Evolutionary conservation across 2,797 vertebrate species (phyloP), one percentile per base, ranked within the genome.

Genomic region (Mus minutoides): DNA sequence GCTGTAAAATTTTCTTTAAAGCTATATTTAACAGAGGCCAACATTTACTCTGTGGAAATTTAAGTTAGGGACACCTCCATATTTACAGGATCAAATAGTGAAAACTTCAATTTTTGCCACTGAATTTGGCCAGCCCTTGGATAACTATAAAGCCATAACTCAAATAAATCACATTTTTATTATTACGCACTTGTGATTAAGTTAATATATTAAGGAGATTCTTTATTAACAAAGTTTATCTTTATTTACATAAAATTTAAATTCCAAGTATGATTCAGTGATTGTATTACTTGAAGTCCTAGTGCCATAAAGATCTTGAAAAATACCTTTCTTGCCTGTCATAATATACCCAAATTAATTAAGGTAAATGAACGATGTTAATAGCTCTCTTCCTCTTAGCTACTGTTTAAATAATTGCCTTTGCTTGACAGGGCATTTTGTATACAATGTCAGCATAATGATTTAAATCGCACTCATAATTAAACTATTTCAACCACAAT

Each of bases 261-360:
- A n/a, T 75, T 60, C 73, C 43, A 93, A 79, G 29, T 86, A 89
- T 89, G 60, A 96, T 52, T 90, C 54, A 80, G 92, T 94, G 91
- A 85, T 71, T 92, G 24, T 84, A 96, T 31, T 97, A 93, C n/a
- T 93, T 82, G 79, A 88, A 95, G 29, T 91, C 17, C 19, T 85
- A 71, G 84, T 95, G 94, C 96, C 64, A 87, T 78, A 37, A 77
- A 95, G 67, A 92, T 90, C 40, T 90, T 76, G 17, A 92, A 6
- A 0, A 97, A 97, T 97, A 96, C 67, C 67, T 98, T 80, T 37
- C 58, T 92, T 88, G 31, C 84, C 73, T 97, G 29, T 96, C 95
- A 97, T 96, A 97, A 91, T 76, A 40, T 90, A 71, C 77, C 97
- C 97, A 94, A 96, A 98, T 97, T 98, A 96, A 98, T 97, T 98